Evolutionary conservation across 2,797 vertebrate genomes (phyloP).

Genomic region (Sebastolobus altivelis): DNA sequence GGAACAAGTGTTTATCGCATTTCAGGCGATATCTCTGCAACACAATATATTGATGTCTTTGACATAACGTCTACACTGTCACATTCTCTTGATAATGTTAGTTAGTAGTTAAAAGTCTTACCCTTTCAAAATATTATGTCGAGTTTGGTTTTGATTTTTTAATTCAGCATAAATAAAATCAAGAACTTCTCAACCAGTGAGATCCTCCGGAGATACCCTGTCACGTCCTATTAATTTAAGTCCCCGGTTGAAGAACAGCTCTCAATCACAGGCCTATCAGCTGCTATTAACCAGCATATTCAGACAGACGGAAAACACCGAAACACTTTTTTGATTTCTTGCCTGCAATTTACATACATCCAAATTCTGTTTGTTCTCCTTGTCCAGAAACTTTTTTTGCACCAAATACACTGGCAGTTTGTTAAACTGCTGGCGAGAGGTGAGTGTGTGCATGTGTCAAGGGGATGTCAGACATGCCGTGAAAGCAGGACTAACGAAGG

Average conservation of each 20-base stretch:
- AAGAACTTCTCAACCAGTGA: constrained; percentile 15
- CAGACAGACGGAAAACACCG: constrained; percentile 10
- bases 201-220: constrained; percentile 23
- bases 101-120: not conserved
- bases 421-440: constrained; percentile 42
- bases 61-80: not conserved
- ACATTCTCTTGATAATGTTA: not conserved
- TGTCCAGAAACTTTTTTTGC: constrained; percentile 12
- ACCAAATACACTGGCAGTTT: constrained; percentile 31
- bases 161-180: constrained; percentile 19
- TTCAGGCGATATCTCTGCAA: not conserved
- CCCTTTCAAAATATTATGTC: constrained; percentile 20
- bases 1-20: not conserved
- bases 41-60: not conserved
- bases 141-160: constrained; percentile 29
- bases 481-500: constrained; percentile 57
- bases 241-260: constrained; percentile 1
- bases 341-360: constrained; percentile 8
- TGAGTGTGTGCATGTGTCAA: constrained; percentile 30
- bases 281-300: constrained; percentile 20
- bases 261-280: constrained; percentile 10
- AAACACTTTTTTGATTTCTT: constrained; percentile 7
- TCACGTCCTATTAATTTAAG: constrained; percentile 37
- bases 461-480: constrained; percentile 47
- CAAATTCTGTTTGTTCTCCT: constrained; percentile 24